Percentiles rank a stretch among this genome's conserved stretches.
Conservation (phyloP, 2,888 invertebrate genomes). For the Metacarcinus magister region DNA sequence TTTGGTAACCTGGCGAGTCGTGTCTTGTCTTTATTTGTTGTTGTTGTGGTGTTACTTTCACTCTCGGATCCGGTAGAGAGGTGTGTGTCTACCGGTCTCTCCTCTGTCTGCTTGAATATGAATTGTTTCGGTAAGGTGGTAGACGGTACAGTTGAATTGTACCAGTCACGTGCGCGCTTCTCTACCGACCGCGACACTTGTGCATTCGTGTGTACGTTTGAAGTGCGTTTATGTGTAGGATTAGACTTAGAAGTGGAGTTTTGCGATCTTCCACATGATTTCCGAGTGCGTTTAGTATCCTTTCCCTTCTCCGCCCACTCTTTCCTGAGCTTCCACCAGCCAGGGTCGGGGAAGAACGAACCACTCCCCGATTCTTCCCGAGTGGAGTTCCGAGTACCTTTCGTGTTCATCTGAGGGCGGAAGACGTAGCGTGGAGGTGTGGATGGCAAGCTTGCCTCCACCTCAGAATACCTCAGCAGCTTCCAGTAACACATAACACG, state of each 20-base stretch:
- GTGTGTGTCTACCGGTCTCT: background rate
- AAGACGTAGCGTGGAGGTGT: background rate
- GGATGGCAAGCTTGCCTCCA: background rate
- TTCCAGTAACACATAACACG: background rate
- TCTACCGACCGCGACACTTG: background rate
- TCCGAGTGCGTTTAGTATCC: background rate
- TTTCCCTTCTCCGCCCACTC: background rate
- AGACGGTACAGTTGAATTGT: background rate
- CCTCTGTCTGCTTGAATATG: background rate
- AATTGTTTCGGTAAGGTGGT: background rate
- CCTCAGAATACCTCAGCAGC: background rate
- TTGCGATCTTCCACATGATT: background rate
- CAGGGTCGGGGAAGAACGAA: background rate
- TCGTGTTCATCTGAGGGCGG: background rate
- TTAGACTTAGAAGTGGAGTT: background rate
- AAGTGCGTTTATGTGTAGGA: background rate
- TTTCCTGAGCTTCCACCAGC: background rate
- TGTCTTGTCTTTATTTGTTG: no score
- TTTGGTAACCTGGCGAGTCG: no score
- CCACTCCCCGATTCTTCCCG: background rate
- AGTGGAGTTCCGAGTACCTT: background rate
- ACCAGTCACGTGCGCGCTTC: slow-evolving; percentile 9
- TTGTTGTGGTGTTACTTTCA: background rate
- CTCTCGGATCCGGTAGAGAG: background rate
- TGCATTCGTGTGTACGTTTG: background rate